phyloP scores from a whole-genome alignment of 2,113 vertebrate genomes.

The Nibea coibor region DNA sequence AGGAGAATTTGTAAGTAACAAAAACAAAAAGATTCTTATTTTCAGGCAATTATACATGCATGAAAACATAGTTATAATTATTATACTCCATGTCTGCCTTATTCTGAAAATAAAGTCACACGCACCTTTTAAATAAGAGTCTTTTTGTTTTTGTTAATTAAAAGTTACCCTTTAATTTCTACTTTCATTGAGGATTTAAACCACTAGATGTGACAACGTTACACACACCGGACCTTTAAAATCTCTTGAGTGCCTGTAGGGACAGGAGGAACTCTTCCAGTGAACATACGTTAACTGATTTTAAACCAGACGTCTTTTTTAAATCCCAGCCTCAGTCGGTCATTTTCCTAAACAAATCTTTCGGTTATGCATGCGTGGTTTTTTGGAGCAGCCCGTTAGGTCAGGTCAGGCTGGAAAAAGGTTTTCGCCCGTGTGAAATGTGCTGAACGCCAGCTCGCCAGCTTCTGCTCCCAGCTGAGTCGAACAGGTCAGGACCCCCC shows the following conservation, averaged over 20 bases:
- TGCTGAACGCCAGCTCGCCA: slow-evolving; percentile 28
- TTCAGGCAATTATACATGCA: too few species aligned
- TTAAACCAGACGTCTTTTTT: neutral
- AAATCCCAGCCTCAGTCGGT: neutral
- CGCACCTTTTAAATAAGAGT: too few species aligned
- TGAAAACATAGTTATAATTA: too few species aligned
- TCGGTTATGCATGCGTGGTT: neutral
- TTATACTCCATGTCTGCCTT: too few species aligned
- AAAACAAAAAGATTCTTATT: too few species aligned
- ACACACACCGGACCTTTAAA: neutral
- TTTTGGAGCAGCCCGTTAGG: too few species aligned
- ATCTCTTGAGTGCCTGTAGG: neutral
- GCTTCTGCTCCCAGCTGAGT: slow-evolving; percentile 32
- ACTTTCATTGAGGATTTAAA: too few species aligned
- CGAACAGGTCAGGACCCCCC: slow-evolving; percentile 49
- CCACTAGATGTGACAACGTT: too few species aligned
- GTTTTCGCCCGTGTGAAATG: neutral
- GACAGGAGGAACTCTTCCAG: neutral
- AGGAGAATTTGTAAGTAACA: too few species aligned
- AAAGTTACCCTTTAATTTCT: too few species aligned
- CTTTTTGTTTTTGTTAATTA: too few species aligned
- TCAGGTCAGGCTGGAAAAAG: neutral
- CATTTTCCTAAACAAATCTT: neutral
- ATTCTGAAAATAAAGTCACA: too few species aligned
- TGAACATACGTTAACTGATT: neutral